Evolutionary conservation across 2,888 invertebrate genomes (phyloP).

Genomic region (Agrochola litura): DNA sequence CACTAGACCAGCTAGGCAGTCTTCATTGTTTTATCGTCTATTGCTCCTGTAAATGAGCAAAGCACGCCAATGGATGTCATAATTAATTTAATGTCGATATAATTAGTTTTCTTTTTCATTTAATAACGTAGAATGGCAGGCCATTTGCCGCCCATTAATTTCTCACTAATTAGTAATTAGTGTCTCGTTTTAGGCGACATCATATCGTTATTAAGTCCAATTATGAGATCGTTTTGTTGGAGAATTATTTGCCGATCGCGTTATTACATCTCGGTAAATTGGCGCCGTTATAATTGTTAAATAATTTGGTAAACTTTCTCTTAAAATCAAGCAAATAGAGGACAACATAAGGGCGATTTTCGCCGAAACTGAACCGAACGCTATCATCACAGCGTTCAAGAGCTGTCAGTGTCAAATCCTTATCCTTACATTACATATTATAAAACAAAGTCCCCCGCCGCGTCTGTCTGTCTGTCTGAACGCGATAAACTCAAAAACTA

Average conservation of each 20-base stretch:
- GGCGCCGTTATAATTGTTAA: slow-evolving; percentile 5
- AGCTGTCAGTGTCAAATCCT: background rate
- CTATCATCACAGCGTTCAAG: background rate
- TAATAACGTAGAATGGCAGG: slow-evolving; percentile 21
- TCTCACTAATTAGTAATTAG: slow-evolving; percentile 43
- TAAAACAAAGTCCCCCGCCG: too few species aligned
- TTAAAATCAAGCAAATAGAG: background rate
- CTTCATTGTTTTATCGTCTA: too few species aligned
- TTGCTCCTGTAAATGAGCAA: too few species aligned
- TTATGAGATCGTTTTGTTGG: slow-evolving; percentile 43
- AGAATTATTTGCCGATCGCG: slow-evolving; percentile 37
- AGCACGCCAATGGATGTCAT: slow-evolving; percentile 2
- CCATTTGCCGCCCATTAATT: slow-evolving; percentile 27
- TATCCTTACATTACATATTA: too few species aligned
- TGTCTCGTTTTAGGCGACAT: slow-evolving; percentile 48
- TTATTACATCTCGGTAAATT: slow-evolving; percentile 16
- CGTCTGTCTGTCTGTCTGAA: too few species aligned
- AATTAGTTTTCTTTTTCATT: slow-evolving; percentile 33
- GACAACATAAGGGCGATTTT: background rate
- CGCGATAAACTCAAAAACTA: too few species aligned
- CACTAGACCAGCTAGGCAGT: too few species aligned
- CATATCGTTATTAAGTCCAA: slow-evolving; percentile 36
- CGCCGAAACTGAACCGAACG: background rate
- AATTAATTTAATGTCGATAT: slow-evolving; percentile 10
- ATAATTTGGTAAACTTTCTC: slow-evolving; percentile 21